Conservation (phyloP, 35 echinoderm and acorn worm species). For the Ptychodera flava region DNA sequence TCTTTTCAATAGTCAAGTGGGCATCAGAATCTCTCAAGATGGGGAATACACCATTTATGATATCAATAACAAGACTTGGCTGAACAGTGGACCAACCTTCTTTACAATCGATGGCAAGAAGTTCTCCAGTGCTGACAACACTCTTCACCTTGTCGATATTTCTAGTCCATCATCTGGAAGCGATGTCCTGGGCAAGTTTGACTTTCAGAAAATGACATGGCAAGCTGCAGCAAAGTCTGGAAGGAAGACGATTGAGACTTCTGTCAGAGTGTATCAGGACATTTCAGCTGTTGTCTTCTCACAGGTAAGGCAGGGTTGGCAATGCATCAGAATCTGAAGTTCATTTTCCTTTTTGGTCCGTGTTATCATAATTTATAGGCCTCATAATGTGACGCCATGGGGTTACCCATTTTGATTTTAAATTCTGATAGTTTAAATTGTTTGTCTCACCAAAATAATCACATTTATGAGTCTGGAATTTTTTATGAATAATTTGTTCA, state of each 20-base stretch:
- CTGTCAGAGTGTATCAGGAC: conserved; percentile 25
- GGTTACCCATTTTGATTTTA: too few species aligned
- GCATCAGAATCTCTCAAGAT: conserved; percentile 6
- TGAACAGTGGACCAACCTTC: conserved; percentile 32
- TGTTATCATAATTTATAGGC: too few species aligned
- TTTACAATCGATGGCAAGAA: conserved; percentile 20
- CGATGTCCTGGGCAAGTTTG: conserved; percentile 22
- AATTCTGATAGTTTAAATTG: too few species aligned
- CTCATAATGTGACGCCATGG: too few species aligned
- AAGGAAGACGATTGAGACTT: conserved; percentile 6
- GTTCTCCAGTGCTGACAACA: conserved; percentile 28
- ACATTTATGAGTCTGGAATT: too few species aligned
- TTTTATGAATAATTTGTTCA: too few species aligned
- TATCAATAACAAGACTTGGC: conserved; percentile 24
- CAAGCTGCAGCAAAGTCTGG: conserved; percentile 19
- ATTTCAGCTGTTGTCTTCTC: conserved; percentile 30
- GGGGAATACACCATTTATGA: conserved; percentile 28
- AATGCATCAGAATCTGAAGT: too few species aligned
- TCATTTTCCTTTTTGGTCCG: too few species aligned
- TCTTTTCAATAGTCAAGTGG: conserved; percentile 18
- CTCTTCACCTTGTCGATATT: conserved; percentile 17
- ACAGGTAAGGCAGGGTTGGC: conserved; percentile 27
- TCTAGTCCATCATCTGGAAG: conserved; percentile 3
- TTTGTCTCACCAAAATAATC: too few species aligned
- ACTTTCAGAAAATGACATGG: conserved; percentile 20